Evolutionary conservation across 2,113 vertebrate genomes (phyloP).

Genomic region (Zosterops lateralis): DNA sequence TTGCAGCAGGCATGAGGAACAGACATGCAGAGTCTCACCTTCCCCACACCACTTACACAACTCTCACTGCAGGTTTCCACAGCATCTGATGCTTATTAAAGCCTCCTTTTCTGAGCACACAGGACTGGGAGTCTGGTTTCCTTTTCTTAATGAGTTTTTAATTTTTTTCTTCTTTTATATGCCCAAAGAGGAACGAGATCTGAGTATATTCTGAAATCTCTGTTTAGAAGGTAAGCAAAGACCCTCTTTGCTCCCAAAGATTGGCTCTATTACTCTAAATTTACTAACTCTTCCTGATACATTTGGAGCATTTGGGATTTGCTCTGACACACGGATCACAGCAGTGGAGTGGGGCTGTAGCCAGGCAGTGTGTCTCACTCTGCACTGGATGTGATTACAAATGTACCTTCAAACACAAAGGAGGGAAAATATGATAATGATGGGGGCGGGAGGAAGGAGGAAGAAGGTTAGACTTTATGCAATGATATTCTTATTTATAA

Average conservation of each 20-base stretch:
- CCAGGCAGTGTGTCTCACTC: not conserved
- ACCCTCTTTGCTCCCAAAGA: not conserved
- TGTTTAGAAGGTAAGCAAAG: not conserved
- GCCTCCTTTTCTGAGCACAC: not conserved
- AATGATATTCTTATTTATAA: not conserved
- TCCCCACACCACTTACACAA: not conserved
- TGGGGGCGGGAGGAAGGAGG: not conserved
- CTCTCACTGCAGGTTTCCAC: not conserved
- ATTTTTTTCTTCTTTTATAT: not conserved
- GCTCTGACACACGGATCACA: not conserved
- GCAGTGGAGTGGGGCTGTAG: not conserved
- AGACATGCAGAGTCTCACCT: not conserved
- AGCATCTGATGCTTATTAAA: not conserved
- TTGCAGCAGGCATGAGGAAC: not conserved
- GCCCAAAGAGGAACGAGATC: too few relatives aligned
- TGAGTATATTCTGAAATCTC: not conserved
- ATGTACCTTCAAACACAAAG: not conserved
- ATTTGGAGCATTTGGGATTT: not conserved
- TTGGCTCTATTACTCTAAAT: not conserved
- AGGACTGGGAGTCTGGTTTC: not conserved
- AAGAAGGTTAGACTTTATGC: not conserved
- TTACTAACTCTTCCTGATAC: not conserved
- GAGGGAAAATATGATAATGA: not conserved
- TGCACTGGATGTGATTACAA: not conserved
- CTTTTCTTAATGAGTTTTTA: not conserved